Conservation (phyloP, 2,113 vertebrate genomes). For the Sciurus niger region DNA sequence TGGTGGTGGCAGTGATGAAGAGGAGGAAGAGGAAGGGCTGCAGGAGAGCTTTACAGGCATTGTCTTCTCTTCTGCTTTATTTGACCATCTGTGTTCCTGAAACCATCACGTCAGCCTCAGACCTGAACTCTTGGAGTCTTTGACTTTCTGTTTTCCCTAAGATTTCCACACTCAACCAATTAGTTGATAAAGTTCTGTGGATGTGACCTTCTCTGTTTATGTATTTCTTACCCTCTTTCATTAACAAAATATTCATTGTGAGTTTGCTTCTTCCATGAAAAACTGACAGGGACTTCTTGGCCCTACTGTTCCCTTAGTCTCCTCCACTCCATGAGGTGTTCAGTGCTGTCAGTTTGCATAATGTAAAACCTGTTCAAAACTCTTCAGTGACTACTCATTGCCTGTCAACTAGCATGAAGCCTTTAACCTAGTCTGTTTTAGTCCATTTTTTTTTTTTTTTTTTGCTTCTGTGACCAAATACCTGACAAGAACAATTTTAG, state of each 20-base stretch:
- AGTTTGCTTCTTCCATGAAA: constrained; percentile 23
- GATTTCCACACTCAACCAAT: neutral
- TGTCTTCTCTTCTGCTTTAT: neutral
- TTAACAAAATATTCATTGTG: neutral
- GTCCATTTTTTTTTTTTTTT: too few relatives aligned
- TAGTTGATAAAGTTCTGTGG: neutral
- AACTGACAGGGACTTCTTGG: neutral
- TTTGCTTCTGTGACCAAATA: too few relatives aligned
- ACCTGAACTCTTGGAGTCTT: neutral
- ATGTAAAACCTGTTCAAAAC: neutral
- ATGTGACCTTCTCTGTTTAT: neutral
- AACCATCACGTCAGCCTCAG: neutral
- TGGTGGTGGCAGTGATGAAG: too few relatives aligned
- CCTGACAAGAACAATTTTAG: too few relatives aligned
- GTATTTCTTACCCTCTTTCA: neutral
- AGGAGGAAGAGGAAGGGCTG: neutral
- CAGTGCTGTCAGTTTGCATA: neutral
- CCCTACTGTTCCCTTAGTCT: neutral
- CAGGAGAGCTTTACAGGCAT: neutral
- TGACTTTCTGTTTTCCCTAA: neutral
- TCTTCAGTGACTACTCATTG: neutral
- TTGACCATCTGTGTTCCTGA: neutral
- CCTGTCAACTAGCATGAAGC: neutral
- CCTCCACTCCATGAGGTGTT: accelerated
- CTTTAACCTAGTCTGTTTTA: neutral